Evolutionary conservation across 2,888 invertebrate genomes (phyloP), one percentile per base, ranked within the genome.

Genomic region (Arctia plantaginis): DNA sequence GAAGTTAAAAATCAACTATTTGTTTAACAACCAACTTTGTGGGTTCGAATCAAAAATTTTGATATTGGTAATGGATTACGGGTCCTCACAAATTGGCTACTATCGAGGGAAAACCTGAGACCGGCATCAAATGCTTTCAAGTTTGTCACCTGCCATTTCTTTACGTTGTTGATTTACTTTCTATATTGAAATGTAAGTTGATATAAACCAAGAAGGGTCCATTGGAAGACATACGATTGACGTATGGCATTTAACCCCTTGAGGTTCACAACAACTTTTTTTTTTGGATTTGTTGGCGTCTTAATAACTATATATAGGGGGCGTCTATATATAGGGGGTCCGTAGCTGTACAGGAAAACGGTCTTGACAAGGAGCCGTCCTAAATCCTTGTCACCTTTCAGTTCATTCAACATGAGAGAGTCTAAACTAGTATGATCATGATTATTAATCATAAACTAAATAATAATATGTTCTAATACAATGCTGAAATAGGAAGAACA

Each of bases 71-170:
- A 69, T 55, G n/a, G n/a, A 69, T 69, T 55, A 39, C 27, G 55
- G 33, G 4, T 4, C 18, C 18, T 35, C 30, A 18, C 30, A 20
- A 62, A 62, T 62, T 30, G 1, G 8, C 27, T 15, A 18, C 15
- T 30, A 18, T 12, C n/a, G n/a, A 59, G 69, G n/a, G 7, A 20
- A 69, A 69, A 69, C 6, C 30, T 41, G 18, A 39, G 55, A 69
- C 35, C 59, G 20, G 30, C n/a, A 33, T 33, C 47, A 51, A 72
- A 72, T 66, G 44, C 39, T 66, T 41, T 59, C 59, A 15, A 59
- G 15, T 20, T 66, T 44, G 72, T 59, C 44, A 66, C 72, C 55
- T 72, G 55, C 30, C 72, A 59, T 55, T 51, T 66, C 23, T 66
- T 55, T 12, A 41, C 30, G 18, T 55, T 62, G 41, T 72, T 67